Percentiles rank a stretch among this genome's conserved stretches.
phyloP scores from a whole-genome alignment of 2,797 vertebrate genomes.

The Cynopterus sphinx region DNA sequence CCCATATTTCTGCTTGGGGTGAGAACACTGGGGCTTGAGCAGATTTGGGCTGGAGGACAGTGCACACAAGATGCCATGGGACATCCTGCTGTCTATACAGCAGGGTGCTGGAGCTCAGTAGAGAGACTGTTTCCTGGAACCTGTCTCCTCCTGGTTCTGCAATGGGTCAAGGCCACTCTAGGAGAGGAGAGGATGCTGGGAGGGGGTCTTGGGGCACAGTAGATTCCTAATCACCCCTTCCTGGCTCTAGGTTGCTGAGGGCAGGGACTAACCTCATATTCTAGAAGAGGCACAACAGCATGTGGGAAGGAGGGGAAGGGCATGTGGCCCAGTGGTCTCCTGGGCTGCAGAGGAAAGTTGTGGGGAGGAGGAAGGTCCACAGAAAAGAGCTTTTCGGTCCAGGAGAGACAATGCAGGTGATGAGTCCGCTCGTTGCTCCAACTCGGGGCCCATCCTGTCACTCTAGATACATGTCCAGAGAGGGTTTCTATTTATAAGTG shows the following conservation, averaged over 20 bases:
- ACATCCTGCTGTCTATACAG: not conserved
- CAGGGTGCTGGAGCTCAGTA: not conserved
- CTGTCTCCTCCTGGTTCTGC: not conserved
- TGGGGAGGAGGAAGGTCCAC: not conserved
- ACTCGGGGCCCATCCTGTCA: conserved; percentile 56
- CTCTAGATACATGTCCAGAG: conserved; percentile 84
- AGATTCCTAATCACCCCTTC: not conserved
- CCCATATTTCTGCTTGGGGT: not conserved
- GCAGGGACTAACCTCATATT: not conserved
- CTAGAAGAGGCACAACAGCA: not conserved
- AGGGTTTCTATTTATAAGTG: conserved; percentile 85
- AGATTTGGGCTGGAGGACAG: not conserved
- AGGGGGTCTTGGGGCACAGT: not conserved
- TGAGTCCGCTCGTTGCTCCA: not conserved
- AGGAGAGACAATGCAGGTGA: not conserved
- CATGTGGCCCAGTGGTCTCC: not conserved
- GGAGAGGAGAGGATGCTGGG: not conserved
- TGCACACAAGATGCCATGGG: not conserved
- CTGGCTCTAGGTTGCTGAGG: not conserved
- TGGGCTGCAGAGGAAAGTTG: not conserved
- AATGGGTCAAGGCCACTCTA: not conserved
- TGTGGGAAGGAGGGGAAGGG: too few relatives aligned
- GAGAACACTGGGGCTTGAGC: not conserved
- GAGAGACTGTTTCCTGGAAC: not conserved
- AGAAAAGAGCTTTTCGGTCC: not conserved